Conservation (phyloP, 2,113 vertebrate species). For the Plestiodon gilberti region DNA sequence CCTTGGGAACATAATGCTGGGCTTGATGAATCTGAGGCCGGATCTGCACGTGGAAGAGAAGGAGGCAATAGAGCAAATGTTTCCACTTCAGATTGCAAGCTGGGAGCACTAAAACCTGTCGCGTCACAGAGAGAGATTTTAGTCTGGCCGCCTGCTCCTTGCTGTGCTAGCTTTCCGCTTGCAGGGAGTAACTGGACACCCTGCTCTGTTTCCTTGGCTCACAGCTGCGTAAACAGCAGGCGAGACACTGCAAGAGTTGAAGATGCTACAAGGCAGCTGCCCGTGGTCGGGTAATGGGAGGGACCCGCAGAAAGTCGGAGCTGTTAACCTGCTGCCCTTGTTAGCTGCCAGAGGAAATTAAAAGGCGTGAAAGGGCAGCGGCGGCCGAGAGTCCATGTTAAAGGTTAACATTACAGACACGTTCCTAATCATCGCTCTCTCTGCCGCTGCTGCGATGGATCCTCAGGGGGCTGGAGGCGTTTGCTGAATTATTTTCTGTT, state of each 20-base stretch:
- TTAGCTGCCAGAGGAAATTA: neutral
- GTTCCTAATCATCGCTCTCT: constrained; percentile 53
- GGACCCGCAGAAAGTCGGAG: fast-evolving
- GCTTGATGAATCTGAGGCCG: no score
- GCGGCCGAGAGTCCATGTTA: fast-evolving
- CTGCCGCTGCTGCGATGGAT: fast-evolving
- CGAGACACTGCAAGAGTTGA: fast-evolving
- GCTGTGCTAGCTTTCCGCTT: no score
- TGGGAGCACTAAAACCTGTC: no score
- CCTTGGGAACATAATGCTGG: no score
- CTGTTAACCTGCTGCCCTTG: fast-evolving
- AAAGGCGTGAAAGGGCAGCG: neutral
- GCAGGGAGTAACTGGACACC: neutral
- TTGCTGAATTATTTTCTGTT: constrained; percentile 63
- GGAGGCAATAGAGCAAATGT: no score
- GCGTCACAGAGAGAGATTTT: no score
- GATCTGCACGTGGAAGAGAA: no score
- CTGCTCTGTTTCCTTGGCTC: no score
- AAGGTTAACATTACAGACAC: constrained; percentile 70
- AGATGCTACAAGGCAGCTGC: fast-evolving
- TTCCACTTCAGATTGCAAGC: no score
- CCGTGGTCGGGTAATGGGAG: fast-evolving
- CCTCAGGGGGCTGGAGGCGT: constrained; percentile 54
- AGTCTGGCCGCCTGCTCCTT: no score
- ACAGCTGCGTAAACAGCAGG: neutral